Base-by-base conservation (phyloP, 2,113 vertebrate genomes). In the Garra rufa region DNA sequence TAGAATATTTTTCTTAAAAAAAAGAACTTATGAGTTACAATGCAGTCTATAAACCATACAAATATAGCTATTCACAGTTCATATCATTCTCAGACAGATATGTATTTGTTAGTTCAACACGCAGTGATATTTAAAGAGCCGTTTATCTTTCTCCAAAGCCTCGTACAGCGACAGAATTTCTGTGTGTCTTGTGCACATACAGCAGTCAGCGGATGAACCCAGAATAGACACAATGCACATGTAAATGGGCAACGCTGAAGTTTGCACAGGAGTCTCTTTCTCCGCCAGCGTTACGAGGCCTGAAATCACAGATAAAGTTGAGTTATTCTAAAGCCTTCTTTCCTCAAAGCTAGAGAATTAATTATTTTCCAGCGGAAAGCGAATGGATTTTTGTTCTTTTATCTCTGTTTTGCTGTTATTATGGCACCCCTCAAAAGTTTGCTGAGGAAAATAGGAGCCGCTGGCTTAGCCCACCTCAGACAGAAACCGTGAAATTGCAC, bases 341-440 rank as follows among this genome's bases (percentile, higher is more conserved):
- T 86, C 61, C 59, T 65, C 15, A 41, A 30, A 61, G 78, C 43
- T 41, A 69, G 17, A 41, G 71, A 63, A 74, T 78, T 82, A 74
- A 73, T 86, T 78, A 71, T 84, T 61, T 82, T 84, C 24, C 52
- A 14, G 67, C 24, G 3, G 38, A 79, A 88, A 86, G 76, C 38
- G 34, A 57, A 71, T 13, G 30, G 19, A 82, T 61, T 82, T 55
- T 13, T 69, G 21, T 19, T 17, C 28, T 83, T 76, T 71, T 44
- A 76, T 83, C 43, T 86, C 34, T 81, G 34, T 81, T 88, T 65
- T 55, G 69, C 75, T 30, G n/a, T 73, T 74, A 50, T 61, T 57
- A 71, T 76, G 82, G 57, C 43, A 19, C 28, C 57, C 46, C 71
- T 48, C 3, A 24, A 80, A 50, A 38, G 80, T 69, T 50, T 70